Percentiles rank a stretch among this genome's conserved stretches.
Conservation (phyloP, 2,888 invertebrate species). For the Margaritifera margaritifera region DNA sequence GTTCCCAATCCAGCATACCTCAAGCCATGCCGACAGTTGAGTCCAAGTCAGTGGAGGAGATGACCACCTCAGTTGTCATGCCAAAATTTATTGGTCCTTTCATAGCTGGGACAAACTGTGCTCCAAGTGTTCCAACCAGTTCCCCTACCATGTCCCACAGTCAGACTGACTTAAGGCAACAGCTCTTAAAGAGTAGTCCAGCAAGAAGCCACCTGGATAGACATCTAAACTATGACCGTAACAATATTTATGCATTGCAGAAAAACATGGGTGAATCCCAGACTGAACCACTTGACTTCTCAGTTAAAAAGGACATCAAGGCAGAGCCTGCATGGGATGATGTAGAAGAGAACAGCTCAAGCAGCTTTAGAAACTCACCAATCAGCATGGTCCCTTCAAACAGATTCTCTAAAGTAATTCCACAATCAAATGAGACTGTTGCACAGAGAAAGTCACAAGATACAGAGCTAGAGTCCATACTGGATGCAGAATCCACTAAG, state of each 20-base stretch:
- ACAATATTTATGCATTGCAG: no score
- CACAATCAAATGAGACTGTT: neutral
- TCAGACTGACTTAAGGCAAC: conserved; percentile 2
- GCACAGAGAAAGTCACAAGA: neutral
- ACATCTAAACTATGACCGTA: no score
- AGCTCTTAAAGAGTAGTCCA: conserved; percentile 5
- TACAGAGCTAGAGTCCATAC: neutral
- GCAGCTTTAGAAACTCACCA: no score
- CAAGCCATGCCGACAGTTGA: conserved; percentile 22
- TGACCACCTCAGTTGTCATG: conserved; percentile 37
- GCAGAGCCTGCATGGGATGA: conserved; percentile 41
- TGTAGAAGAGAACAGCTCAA: conserved; percentile 5
- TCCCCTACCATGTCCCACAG: conserved; percentile 20
- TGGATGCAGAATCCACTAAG: conserved; percentile 1
- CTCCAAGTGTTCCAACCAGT: conserved; percentile 19
- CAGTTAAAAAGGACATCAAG: conserved; percentile 19
- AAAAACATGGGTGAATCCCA: conserved; percentile 10
- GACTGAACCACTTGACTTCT: conserved; percentile 38
- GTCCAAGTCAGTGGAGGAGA: conserved; percentile 15
- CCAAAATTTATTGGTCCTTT: conserved; percentile 64
- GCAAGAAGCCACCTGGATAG: neutral
- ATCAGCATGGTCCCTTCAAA: no score
- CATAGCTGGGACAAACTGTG: conserved; percentile 44
- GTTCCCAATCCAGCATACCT: conserved; percentile 16
- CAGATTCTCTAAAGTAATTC: no score